Percentiles rank a stretch among this genome's conserved stretches.
Evolutionary conservation across 2,888 invertebrate species (phyloP).

Genomic region (Torymus tubicola): DNA sequence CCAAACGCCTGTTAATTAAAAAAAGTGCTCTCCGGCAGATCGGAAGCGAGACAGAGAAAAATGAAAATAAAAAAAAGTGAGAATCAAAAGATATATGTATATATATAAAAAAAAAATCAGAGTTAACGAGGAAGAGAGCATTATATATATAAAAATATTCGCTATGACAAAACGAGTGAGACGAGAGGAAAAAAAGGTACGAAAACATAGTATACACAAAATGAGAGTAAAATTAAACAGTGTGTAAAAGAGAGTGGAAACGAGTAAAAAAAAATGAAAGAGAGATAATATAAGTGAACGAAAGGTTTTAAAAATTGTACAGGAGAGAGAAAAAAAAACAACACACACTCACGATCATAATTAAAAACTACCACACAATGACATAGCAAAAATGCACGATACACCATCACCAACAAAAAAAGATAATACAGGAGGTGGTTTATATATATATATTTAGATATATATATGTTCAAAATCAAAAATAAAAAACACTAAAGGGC

Average conservation of each 20-base stretch:
- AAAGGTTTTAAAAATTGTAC: conserved; percentile 25
- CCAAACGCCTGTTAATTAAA: conserved; percentile 50
- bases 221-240: conserved; percentile 3
- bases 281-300: conserved; percentile 28
- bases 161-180: no score
- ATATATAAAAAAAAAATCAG: conserved; percentile 36
- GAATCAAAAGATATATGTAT: conserved; percentile 15
- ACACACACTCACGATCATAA: conserved; percentile 59
- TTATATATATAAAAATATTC: no score
- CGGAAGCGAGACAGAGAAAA: conserved; percentile 19
- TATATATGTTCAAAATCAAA: not conserved
- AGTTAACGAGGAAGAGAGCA: no score
- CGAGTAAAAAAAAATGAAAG: conserved; percentile 45
- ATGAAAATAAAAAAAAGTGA: conserved; percentile 44
- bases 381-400: conserved; percentile 76
- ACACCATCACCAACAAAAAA: conserved; percentile 72
- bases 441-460: no score
- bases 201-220: not conserved
- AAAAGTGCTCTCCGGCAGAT: conserved; percentile 23
- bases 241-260: not conserved
- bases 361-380: conserved; percentile 70
- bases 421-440: no score
- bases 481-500: conserved; percentile 69
- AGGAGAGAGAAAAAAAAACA: conserved; percentile 5
- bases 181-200: no score